Percentiles rank a stretch among this genome's conserved stretches.
phyloP scores from a whole-genome alignment of 2,113 vertebrate genomes.

The Pleuronectes platessa region DNA sequence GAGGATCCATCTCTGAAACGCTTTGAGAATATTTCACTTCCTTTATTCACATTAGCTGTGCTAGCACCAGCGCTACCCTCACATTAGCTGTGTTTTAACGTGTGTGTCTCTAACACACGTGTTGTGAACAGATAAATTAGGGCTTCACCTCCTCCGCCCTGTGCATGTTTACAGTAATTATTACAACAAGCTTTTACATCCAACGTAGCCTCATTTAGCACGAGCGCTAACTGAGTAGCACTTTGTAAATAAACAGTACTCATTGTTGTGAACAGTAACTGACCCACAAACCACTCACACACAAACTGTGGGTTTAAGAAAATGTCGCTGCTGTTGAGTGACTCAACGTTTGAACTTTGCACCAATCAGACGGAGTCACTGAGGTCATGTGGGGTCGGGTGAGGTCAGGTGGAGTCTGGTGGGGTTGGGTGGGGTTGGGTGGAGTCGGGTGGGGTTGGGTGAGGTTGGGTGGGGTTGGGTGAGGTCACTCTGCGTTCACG shows the following conservation, averaged over 20 bases:
- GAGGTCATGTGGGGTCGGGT: neutral
- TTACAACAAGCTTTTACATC: constrained; percentile 45
- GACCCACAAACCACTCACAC: neutral
- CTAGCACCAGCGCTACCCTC: neutral
- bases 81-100: neutral
- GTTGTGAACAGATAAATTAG: neutral
- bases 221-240: constrained; percentile 41
- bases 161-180: constrained; percentile 75
- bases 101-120: neutral
- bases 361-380: constrained; percentile 24
- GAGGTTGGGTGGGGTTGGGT: too few relatives aligned
- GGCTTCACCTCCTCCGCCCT: constrained; percentile 21
- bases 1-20: neutral
- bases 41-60: too few relatives aligned
- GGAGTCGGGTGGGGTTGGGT: neutral
- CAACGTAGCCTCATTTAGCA: constrained; percentile 42
- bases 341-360: constrained; percentile 10
- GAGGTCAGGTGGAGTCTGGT: too few relatives aligned
- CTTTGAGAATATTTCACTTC: neutral
- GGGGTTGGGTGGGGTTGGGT: neutral
- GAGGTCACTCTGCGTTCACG: neutral
- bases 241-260: constrained; percentile 53
- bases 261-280: neutral
- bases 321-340: neutral
- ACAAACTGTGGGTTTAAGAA: neutral